Evolutionary conservation across 2,113 vertebrate genomes (phyloP), one percentile per base, ranked within the genome.

Genomic region (Misgurnus anguillicaudatus): DNA sequence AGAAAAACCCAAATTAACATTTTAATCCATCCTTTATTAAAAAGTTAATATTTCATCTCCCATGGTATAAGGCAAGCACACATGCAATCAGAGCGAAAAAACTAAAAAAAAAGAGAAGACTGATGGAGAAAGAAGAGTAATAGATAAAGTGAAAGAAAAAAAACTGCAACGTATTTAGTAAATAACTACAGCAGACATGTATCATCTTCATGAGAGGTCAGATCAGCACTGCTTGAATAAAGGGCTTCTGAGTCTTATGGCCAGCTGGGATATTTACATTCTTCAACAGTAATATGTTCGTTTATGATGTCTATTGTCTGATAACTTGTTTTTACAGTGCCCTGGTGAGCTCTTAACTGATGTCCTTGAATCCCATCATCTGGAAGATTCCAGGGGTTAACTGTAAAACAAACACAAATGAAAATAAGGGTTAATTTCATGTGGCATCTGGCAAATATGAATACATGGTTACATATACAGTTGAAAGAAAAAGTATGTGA

Each of bases 321-420:
- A 62, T 62, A 62, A 62, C 60, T 62, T 62, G 4, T 62, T 31
- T 62, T 62, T 3, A 62, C 60, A 62, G 24, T 62, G 24, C 31
- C 60, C 60, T 62, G 60, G 60, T 62, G 60, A 31, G 60, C 60
- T 36, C 24, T 62, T 16, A 61, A 21, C 58, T 61, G 19, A 61
- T 62, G 61, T 47, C 67, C 42, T 70, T 31, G 42, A 21, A 70
- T 51, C 16, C 67, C 48, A 51, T 70, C 45, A 9, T 48, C 42
- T n/a, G 38, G 38, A 70, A 45, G 42, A 51, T 51, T 45, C 42
- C 67, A 70, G 19, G 48, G 41, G 41, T 19, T 24, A 51, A 70
- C 38, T 51, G 45, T 1, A 45, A 70, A 70, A 70, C 41, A 68
- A 45, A 17, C 67, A 69, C 67, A 63, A 31, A 31, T 31, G 14